These are phyloP conservation scores for Gymnobelideus leadbeateri DNA, from an alignment of 2,113 vertebrate genomes.

Conservation along the genomic window DNA sequence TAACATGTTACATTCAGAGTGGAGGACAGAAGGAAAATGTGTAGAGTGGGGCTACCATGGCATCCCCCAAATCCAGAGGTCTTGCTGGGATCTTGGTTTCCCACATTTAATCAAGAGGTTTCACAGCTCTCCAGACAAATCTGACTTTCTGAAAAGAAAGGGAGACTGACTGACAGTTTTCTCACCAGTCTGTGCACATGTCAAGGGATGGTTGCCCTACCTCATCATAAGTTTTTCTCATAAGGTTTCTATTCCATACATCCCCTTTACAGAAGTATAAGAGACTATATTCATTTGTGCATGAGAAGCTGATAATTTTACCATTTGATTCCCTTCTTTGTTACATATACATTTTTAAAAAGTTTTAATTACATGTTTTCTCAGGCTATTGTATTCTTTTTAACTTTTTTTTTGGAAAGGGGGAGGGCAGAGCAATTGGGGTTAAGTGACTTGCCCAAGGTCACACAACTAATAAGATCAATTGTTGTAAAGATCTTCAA, in stretches of 20 bases:
- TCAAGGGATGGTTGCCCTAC: not conserved
- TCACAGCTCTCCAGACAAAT: not conserved
- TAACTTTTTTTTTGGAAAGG: not conserved
- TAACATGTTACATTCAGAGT: not conserved
- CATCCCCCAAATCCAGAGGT: not conserved
- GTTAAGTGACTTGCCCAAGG: no score
- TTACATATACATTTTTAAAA: not conserved
- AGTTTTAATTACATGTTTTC: not conserved
- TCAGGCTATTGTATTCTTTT: not conserved
- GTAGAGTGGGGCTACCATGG: not conserved
- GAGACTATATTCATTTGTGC: not conserved
- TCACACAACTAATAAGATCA: no score
- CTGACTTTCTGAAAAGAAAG: not conserved
- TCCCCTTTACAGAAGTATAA: not conserved
- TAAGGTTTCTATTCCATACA: not conserved
- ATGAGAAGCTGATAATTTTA: not conserved
- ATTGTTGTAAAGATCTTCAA: not conserved
- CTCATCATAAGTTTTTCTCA: not conserved
- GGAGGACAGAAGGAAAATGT: not conserved
- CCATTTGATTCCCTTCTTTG: not conserved
- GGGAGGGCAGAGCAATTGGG: no score
- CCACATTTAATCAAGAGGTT: not conserved
- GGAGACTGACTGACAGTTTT: no score
- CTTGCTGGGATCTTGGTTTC: no score
- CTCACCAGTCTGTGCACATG: not conserved